phyloP scores from a whole-genome alignment of 2,888 invertebrate species.

The Nasonovia ribisnigri region DNA sequence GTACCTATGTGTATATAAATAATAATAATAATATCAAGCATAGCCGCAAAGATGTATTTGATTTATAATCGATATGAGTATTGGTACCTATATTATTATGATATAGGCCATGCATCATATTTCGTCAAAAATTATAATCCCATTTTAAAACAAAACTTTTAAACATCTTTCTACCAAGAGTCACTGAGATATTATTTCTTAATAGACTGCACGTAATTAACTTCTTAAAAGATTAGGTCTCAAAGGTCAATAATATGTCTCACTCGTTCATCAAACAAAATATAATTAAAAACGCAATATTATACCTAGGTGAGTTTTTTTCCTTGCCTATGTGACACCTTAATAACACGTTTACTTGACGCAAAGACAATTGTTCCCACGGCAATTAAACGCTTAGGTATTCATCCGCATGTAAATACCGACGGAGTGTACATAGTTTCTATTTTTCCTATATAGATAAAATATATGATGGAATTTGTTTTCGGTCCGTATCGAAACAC shows the following conservation, averaged over 20 bases:
- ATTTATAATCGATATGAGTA: not conserved
- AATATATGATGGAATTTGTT: conserved; percentile 18
- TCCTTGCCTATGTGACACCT: conserved; percentile 13
- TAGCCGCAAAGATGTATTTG: not conserved
- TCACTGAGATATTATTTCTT: not conserved
- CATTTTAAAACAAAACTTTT: not conserved
- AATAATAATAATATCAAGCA: not conserved
- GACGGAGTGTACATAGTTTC: conserved; percentile 16
- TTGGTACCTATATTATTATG: not conserved
- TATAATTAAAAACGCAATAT: not conserved
- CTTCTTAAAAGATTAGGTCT: no score
- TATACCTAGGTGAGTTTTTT: not conserved
- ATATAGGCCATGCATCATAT: not conserved
- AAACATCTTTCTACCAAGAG: not conserved
- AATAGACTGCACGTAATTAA: not conserved
- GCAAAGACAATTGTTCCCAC: conserved; percentile 57
- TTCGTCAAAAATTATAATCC: not conserved
- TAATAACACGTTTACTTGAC: conserved; percentile 19
- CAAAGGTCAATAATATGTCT: not conserved
- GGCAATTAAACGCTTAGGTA: conserved; percentile 51
- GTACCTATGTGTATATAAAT: not conserved
- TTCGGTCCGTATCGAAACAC: conserved; percentile 43
- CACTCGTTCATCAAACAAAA: not conserved
- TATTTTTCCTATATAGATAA: conserved; percentile 43
- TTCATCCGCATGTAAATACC: conserved; percentile 47